Evolutionary conservation across 92 coral and sea anemone genomes (phyloP).

Genomic region (Epizoanthus fatuus): DNA sequence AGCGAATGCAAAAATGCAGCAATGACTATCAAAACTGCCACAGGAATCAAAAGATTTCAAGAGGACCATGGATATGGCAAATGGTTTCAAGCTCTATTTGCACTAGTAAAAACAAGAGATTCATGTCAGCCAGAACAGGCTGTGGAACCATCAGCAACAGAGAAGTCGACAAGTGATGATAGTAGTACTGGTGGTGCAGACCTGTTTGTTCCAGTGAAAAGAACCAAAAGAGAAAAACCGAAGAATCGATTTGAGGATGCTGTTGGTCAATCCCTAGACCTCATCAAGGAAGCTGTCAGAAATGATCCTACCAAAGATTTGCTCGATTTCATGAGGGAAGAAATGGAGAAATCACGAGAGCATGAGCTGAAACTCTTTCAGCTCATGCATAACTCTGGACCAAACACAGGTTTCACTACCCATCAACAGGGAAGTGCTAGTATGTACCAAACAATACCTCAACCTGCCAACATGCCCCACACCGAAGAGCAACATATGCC

Average conservation of each 20-base stretch:
- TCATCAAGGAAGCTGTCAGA: constrained; percentile 31
- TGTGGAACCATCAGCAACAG: constrained; percentile 35
- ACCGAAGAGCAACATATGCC: constrained; percentile 21
- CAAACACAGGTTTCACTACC: constrained; percentile 33
- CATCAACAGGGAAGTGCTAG: constrained; percentile 34
- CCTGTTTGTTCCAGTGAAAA: background rate
- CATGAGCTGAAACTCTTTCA: constrained; percentile 38
- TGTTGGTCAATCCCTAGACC: constrained; percentile 24
- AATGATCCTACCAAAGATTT: constrained; percentile 39
- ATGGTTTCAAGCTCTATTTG: constrained; percentile 30
- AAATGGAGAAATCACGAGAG: constrained; percentile 31
- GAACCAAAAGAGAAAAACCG: constrained; percentile 24
- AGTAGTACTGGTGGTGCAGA: too few relatives aligned
- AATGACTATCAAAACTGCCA: constrained; percentile 16
- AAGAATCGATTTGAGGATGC: constrained; percentile 35
- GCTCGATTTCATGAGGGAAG: constrained; percentile 33
- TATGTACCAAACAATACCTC: constrained; percentile 30
- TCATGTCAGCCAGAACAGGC: constrained; percentile 36
- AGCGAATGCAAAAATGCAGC: constrained; percentile 25
- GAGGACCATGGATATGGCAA: constrained; percentile 28
- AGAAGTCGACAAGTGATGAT: background rate
- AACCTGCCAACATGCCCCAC: constrained; percentile 34
- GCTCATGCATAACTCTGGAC: constrained; percentile 38
- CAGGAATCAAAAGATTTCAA: constrained; percentile 36
- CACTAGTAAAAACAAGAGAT: constrained; percentile 6